A percentile compares a stretch with the other conserved stretches of the same genome.
Conservation (phyloP, 2,113 vertebrate species). For the Ariopsis seemanni region DNA sequence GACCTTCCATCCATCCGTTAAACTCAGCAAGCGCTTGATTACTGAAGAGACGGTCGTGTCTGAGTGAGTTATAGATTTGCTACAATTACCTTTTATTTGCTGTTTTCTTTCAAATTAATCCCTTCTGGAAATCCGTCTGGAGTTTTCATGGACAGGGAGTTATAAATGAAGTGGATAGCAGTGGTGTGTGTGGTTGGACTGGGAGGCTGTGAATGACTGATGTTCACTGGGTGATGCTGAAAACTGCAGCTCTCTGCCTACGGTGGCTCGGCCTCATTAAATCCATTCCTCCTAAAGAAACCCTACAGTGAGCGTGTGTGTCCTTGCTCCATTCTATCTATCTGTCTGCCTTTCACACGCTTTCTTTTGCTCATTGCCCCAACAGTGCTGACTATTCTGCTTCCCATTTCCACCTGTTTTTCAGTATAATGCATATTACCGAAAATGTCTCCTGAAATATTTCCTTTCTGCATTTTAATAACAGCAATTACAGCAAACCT, state of each 20-base stretch:
- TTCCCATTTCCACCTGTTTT: neutral
- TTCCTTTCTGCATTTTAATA: conserved; percentile 22
- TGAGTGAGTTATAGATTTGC: neutral
- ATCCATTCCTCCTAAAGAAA: conserved; percentile 35
- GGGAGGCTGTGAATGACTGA: conserved; percentile 29
- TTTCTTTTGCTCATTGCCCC: neutral
- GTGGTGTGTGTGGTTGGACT: neutral
- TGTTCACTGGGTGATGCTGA: conserved; percentile 11
- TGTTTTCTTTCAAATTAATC: neutral
- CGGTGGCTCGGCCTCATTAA: conserved; percentile 52
- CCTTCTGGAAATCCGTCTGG: neutral
- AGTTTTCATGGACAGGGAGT: conserved; percentile 12
- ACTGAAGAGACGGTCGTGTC: neutral
- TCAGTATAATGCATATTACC: neutral
- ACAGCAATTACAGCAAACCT: conserved; percentile 18
- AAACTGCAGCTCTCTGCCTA: conserved; percentile 25
- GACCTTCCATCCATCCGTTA: neutral
- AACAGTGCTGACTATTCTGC: neutral
- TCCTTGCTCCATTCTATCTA: conserved; percentile 15
- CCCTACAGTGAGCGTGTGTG: conserved; percentile 7
- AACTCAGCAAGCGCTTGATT: neutral
- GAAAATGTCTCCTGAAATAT: neutral
- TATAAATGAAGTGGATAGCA: conserved; percentile 30
- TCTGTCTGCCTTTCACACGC: conserved; percentile 1
- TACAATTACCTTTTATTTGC: neutral